Percentiles rank a stretch among this genome's conserved stretches.
Conservation (phyloP, 2,888 invertebrate species). For the Macrophya annulata region DNA sequence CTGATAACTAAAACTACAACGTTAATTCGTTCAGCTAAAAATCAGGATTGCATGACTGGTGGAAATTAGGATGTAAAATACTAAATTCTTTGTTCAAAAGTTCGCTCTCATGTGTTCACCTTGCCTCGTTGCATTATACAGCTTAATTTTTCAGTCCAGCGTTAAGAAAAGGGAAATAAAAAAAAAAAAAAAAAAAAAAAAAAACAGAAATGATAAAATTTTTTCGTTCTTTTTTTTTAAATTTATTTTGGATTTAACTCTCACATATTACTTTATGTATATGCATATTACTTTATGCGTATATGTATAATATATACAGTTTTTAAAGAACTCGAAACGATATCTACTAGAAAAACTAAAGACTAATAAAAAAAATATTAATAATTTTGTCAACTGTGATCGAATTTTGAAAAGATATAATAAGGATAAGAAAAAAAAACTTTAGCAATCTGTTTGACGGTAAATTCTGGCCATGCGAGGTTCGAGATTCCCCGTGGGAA, state of each 20-base stretch:
- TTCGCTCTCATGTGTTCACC: neutral
- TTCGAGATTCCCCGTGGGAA: conserved; percentile 40
- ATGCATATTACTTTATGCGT: too few species aligned
- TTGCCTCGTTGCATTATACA: neutral
- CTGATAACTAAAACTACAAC: conserved; percentile 47
- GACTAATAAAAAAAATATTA: neutral
- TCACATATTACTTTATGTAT: too few species aligned
- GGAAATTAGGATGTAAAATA: conserved; percentile 28
- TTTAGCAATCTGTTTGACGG: neutral
- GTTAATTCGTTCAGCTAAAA: neutral
- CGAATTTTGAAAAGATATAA: neutral
- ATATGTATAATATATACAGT: too few species aligned
- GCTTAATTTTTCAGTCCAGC: neutral
- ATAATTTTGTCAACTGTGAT: neutral
- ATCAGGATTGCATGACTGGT: conserved; percentile 41
- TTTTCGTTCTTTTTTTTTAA: too few species aligned
- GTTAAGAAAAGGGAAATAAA: neutral
- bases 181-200: neutral
- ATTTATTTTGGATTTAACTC: too few species aligned
- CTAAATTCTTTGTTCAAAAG: neutral
- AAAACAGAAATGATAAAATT: too few species aligned
- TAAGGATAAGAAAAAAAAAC: neutral
- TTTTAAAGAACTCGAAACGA: too few species aligned
- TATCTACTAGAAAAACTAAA: neutral
- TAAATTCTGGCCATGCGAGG: neutral